Evolutionary conservation across 2,797 vertebrate genomes (phyloP).

Genomic region (Phataginus tetradactyla): DNA sequence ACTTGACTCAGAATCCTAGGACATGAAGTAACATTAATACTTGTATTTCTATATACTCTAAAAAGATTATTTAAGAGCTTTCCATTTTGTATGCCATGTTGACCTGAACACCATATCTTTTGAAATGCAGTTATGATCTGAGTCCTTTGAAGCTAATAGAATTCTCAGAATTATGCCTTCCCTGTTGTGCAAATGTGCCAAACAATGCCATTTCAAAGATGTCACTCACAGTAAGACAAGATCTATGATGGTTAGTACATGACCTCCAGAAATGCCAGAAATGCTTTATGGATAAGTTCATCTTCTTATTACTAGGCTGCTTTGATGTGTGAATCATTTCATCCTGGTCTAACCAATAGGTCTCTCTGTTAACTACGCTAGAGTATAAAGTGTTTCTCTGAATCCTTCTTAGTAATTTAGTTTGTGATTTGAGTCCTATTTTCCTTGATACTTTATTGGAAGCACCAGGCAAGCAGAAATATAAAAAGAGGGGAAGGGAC

Average conservation of each 20-base stretch:
- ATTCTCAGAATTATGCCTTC: conserved; percentile 48
- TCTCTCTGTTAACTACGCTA: neutral
- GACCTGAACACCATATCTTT: conserved; percentile 29
- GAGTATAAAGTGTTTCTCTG: neutral
- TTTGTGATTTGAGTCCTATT: neutral
- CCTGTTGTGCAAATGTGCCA: conserved; percentile 58
- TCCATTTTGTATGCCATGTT: conserved; percentile 24
- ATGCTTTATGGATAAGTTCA: conserved; percentile 63
- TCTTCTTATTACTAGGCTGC: conserved; percentile 68
- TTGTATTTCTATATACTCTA: neutral
- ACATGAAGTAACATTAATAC: neutral
- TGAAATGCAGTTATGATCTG: conserved; percentile 52
- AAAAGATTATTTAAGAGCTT: conserved; percentile 24
- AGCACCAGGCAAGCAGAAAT: neutral
- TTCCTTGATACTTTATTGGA: neutral
- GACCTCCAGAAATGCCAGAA: conserved; percentile 58
- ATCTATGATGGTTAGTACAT: conserved; percentile 54
- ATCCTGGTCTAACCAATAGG: neutral
- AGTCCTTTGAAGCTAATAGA: conserved; percentile 5
- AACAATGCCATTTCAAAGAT: neutral
- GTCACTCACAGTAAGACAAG: conserved; percentile 58
- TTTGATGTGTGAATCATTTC: conserved; percentile 72
- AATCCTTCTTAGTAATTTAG: neutral
- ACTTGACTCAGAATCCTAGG: neutral
- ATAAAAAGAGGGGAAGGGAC: neutral